These are phyloP conservation scores for Salmo trutta DNA, from an alignment of 2,797 vertebrate genomes.

Conservation along the genomic window DNA sequence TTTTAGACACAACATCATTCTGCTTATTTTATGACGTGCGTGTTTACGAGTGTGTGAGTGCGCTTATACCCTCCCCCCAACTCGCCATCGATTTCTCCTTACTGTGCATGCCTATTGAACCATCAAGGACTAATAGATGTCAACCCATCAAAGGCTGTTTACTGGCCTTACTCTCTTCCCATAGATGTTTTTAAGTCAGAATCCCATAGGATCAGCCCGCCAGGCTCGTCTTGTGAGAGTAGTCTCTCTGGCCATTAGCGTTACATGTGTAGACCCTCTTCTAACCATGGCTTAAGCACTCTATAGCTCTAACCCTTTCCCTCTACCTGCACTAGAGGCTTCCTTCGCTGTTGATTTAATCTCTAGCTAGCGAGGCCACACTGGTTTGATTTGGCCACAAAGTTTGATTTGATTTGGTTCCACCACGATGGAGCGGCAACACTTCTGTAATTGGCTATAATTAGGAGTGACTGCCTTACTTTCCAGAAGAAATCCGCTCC, in stretches of 20 bases:
- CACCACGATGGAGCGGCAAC: slow-evolving; percentile 29
- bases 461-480: slow-evolving; percentile 46
- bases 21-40: slow-evolving; percentile 7
- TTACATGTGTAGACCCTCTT: background rate
- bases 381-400: background rate
- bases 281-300: background rate
- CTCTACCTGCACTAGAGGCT: background rate
- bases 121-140: slow-evolving; percentile 43
- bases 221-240: background rate
- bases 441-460: slow-evolving; percentile 53
- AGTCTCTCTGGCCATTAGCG: background rate
- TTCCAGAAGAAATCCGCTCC: slow-evolving; percentile 19
- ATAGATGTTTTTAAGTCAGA: slow-evolving; percentile 28
- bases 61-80: slow-evolving; percentile 10
- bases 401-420: background rate
- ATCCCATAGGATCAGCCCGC: background rate
- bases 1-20: too few relatives aligned
- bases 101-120: slow-evolving; percentile 63
- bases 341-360: slow-evolving; percentile 29
- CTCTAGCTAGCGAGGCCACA: slow-evolving; percentile 18
- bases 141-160: slow-evolving; percentile 36
- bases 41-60: slow-evolving; percentile 30
- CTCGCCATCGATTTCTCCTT: slow-evolving; percentile 52
- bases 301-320: background rate
- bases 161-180: slow-evolving; percentile 28